Evolutionary conservation across 2,888 invertebrate species (phyloP).

Genomic region (Altica lythri): DNA sequence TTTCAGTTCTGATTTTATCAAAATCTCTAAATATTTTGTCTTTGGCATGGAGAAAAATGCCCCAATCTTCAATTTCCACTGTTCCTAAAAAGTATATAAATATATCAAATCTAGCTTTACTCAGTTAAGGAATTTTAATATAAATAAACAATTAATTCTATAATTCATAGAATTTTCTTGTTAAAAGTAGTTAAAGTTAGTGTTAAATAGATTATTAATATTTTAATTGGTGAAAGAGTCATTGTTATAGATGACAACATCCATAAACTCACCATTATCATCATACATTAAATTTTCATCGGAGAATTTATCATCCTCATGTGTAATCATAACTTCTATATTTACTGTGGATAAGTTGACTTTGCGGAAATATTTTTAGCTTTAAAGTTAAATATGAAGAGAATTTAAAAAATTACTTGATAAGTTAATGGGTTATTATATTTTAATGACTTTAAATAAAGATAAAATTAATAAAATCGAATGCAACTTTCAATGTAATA

Average conservation of each 20-base stretch:
- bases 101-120: neutral
- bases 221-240: no score
- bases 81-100: slow-evolving; percentile 64
- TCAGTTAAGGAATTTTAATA: neutral
- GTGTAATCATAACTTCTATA: slow-evolving; percentile 3
- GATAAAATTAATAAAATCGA: no score
- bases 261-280: slow-evolving; percentile 4
- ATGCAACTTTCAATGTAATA: no score
- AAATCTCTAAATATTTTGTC: slow-evolving; percentile 89
- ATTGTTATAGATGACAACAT: neutral
- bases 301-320: neutral
- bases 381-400: slow-evolving; percentile 11
- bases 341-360: slow-evolving; percentile 14
- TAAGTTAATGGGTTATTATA: neutral
- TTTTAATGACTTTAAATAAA: no score
- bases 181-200: no score
- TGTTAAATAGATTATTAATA: no score
- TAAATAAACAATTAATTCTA: no score
- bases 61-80: slow-evolving; percentile 90
- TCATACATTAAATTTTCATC: neutral
- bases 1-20: slow-evolving; percentile 87
- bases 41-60: slow-evolving; percentile 91
- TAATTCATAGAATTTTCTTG: no score
- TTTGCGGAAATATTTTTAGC: slow-evolving; percentile 8
- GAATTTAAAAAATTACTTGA: neutral